Percentiles rank a stretch among this genome's conserved stretches.
These are phyloP conservation scores for Polypedilum pembai DNA, from an alignment of 1,140 invertebrate species.

Conservation along the genomic window DNA sequence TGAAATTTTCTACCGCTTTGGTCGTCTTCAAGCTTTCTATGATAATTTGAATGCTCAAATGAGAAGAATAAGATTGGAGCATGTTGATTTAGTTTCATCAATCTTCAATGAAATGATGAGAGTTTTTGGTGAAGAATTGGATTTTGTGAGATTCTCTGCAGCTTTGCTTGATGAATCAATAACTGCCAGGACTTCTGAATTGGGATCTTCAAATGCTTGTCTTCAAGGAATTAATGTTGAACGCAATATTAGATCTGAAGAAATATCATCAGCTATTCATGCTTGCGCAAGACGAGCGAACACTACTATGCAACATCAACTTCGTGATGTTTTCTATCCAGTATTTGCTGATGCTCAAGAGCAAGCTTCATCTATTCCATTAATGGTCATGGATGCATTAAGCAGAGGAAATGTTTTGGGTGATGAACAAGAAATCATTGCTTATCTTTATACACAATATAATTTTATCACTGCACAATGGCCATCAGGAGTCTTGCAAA, in stretches of 20 bases:
- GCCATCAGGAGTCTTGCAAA: not conserved
- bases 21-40: not conserved
- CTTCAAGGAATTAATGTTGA: not conserved
- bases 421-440: not conserved
- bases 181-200: not conserved
- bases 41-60: not conserved
- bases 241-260: not conserved
- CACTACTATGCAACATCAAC: not conserved
- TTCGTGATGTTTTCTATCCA: not conserved
- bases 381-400: not conserved
- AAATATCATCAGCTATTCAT: not conserved
- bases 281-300: not conserved
- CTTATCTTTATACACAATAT: not conserved
- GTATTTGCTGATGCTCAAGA: not conserved
- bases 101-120: not conserved
- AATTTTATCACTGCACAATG: not conserved
- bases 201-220: not conserved
- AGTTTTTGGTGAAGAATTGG: not conserved
- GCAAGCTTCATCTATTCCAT: not conserved
- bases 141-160: not conserved
- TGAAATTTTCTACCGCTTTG: not conserved
- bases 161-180: not conserved
- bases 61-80: not conserved
- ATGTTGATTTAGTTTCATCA: not conserved
- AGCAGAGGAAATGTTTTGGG: slow-evolving; percentile 10